A percentile compares a stretch with the other conserved stretches of the same genome.
These are phyloP conservation scores for Glossophaga mutica DNA, from an alignment of 2,797 vertebrate species.

Conservation along the genomic window DNA sequence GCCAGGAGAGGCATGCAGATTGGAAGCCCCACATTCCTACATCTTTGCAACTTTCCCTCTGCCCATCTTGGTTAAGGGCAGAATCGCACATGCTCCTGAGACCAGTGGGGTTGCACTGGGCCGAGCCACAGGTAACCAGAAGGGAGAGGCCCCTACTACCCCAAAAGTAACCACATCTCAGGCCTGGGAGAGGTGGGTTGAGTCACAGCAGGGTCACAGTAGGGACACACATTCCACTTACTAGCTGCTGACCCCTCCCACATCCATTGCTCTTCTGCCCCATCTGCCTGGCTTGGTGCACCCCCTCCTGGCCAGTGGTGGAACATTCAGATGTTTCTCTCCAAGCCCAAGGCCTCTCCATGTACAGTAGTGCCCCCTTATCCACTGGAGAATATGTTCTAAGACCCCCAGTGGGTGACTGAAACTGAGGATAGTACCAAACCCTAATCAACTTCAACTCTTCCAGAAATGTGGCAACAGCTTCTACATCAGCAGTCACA, in stretches of 20 bases:
- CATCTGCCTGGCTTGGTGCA: constrained; percentile 13
- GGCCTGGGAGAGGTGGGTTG: constrained; percentile 25
- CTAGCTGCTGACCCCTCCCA: neutral
- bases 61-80: neutral
- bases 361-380: neutral
- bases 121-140: neutral
- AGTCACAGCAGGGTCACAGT: constrained; percentile 51
- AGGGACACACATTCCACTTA: constrained; percentile 57
- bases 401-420: neutral
- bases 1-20: neutral
- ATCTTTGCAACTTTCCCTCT: neutral
- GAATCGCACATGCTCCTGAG: neutral
- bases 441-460: neutral
- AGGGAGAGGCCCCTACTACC: neutral
- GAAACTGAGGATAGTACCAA: neutral
- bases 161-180: constrained; percentile 12
- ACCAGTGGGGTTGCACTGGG: neutral
- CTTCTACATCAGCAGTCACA: neutral
- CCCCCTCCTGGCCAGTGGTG: constrained; percentile 49
- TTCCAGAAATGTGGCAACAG: neutral
- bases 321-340: neutral
- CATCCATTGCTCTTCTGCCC: neutral
- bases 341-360: neutral
- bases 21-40: neutral
- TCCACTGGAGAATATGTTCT: neutral